Evolutionary conservation across 2,113 vertebrate species (phyloP), one percentile per base, ranked within the genome.

Genomic region (Phylloscopus trochiloides): DNA sequence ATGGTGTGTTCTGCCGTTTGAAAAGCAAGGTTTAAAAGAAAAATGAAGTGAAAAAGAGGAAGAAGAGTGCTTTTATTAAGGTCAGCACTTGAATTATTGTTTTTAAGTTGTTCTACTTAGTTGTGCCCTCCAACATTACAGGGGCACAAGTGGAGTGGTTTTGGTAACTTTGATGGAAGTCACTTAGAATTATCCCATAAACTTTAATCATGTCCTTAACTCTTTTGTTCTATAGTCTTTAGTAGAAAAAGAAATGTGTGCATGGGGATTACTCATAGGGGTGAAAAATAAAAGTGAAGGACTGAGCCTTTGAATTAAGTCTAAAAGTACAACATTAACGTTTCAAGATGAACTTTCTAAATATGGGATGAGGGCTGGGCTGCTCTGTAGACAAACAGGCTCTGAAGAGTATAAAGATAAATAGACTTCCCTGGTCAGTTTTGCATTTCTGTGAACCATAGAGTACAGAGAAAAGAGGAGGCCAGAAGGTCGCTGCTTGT

Each of bases 1-100:
- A 43, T 17, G 10, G 4, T 0, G 0, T 8, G 3, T 40, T 78
- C 68, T 71, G 15, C 20, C 28, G 19, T 54, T 72, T 78, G 42
- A 62, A 58, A 88, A 55, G 17, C 1, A 6, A 68, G 11, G 25
- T 86, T 12, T 66, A 16, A 57, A 83, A 81, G 28, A 51, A 22
- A 42, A 19, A 17, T 76, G 12, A 55, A 55, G 42, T 20, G 21
- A 36, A 54, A 62, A 61, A n/a, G 36, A 14, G 32, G 16, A 63
- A 55, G 45, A 52, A 31, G 18, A 43, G 1, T 31, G 5, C 25
- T 66, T 29, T 71, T 62, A 40, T 18, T n/a, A 77, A 90, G 19
- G 15, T 66, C 59, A 71, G 24, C 1, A 1, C 12, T 25, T 90
- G 20, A 86, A 66, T 79, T 50, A 67, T 0, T 88, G 42, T 45